These are phyloP conservation scores for Lasius fuliginosus DNA, from an alignment of 2,888 invertebrate genomes.

Conservation along the genomic window DNA sequence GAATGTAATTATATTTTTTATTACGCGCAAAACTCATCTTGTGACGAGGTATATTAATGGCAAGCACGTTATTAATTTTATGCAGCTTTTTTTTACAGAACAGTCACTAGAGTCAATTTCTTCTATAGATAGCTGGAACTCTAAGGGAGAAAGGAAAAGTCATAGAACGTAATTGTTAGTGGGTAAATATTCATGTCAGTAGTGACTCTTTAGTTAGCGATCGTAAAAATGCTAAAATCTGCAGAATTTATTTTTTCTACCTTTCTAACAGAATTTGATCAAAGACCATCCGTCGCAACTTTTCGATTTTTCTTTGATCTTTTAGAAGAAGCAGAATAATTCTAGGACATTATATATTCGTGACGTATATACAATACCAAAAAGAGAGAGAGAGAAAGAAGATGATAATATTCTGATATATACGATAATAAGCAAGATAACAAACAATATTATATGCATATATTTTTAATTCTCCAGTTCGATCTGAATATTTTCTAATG, in stretches of 20 bases:
- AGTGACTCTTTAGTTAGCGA: background rate
- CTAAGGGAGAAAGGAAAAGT: background rate
- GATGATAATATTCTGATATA: too few relatives aligned
- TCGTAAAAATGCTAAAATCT: background rate
- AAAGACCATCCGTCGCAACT: background rate
- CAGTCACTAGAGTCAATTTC: background rate
- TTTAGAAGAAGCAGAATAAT: background rate
- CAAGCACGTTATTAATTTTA: conserved; percentile 29
- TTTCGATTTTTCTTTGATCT: background rate
- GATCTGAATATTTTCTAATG: background rate
- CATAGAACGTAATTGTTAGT: background rate
- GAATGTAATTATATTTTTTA: conserved; percentile 40
- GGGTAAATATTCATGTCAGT: background rate
- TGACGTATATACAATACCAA: too few relatives aligned
- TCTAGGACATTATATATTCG: background rate
- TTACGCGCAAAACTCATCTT: conserved; percentile 8
- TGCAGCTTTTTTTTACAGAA: background rate
- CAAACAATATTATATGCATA: background rate
- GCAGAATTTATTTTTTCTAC: background rate
- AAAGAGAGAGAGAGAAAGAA: background rate
- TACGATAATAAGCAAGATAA: background rate
- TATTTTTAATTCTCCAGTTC: background rate
- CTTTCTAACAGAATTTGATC: background rate
- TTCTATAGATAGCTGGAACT: background rate
- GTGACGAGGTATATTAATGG: background rate